phyloP scores from a whole-genome alignment of 1,140 invertebrate species.

The Zaprionus lachaisei region DNA sequence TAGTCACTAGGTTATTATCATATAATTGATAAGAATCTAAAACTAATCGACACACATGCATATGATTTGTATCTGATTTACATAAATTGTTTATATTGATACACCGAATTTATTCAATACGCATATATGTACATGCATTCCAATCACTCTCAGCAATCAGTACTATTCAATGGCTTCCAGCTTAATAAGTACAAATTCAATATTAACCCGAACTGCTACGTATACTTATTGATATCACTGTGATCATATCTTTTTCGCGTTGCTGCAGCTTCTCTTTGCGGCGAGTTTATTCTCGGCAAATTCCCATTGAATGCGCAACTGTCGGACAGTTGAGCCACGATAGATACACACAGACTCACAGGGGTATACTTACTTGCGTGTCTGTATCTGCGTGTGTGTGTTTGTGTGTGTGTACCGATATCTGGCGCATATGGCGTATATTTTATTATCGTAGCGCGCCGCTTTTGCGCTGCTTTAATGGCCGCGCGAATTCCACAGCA shows the following conservation, averaged over 20 bases:
- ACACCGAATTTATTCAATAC: background rate
- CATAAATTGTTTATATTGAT: background rate
- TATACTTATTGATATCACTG: conserved; percentile 17
- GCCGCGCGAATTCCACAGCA: conserved; percentile 71
- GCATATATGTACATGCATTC: background rate
- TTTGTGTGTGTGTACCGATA: conserved; percentile 17
- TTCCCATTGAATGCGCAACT: conserved; percentile 49
- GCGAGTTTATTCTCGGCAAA: conserved; percentile 50
- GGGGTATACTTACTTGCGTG: conserved; percentile 1
- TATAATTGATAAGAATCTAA: background rate
- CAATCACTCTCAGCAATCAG: background rate
- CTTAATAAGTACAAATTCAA: conserved; percentile 20
- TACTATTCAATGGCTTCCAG: background rate
- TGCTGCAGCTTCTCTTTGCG: conserved; percentile 30
- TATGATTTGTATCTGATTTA: background rate
- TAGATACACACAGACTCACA: conserved; percentile 17
- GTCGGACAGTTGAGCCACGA: conserved; percentile 44
- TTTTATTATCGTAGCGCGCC: conserved; percentile 66
- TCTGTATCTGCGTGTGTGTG: background rate
- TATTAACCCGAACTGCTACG: conserved; percentile 19
- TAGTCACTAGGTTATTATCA: conserved; percentile 2
- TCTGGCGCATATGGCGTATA: conserved; percentile 66
- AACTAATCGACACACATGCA: background rate
- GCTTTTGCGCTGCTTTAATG: conserved; percentile 63
- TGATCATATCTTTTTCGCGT: conserved; percentile 20